phyloP scores from a whole-genome alignment of 2,113 vertebrate species.

The Rhombomys opimus region DNA sequence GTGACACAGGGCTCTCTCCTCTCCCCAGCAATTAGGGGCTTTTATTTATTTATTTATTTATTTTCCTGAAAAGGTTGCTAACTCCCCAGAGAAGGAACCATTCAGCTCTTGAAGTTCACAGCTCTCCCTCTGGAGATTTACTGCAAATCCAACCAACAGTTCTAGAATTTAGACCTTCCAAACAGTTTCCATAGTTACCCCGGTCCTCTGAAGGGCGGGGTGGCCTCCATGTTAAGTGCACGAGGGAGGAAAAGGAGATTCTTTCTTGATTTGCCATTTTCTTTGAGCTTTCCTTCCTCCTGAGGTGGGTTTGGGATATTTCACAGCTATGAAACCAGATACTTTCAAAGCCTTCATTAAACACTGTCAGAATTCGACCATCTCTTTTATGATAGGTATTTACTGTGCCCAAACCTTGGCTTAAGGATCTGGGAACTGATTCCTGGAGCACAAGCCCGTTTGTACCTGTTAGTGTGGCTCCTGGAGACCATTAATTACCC shows the following conservation, averaged over 20 bases:
- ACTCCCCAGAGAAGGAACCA: constrained; percentile 69
- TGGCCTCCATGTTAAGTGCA: constrained; percentile 23
- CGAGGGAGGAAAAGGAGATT: constrained; percentile 30
- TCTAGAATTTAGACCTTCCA: constrained; percentile 55
- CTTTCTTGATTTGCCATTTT: constrained; percentile 23
- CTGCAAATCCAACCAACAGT: constrained; percentile 40
- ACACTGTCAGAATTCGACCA: constrained; percentile 2
- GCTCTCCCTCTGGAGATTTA: constrained; percentile 44
- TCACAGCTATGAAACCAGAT: constrained; percentile 28
- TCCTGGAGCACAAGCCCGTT: constrained; percentile 22
- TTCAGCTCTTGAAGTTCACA: constrained; percentile 61
- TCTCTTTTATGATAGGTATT: constrained; percentile 27
- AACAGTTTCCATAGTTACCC: constrained; percentile 69
- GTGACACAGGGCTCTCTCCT: constrained; percentile 47
- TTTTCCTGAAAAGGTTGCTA: constrained; percentile 56
- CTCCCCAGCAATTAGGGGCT: constrained; percentile 70
- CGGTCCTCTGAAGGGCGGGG: neutral
- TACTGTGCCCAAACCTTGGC: neutral
- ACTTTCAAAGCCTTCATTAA: constrained; percentile 54
- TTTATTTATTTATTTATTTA: neutral
- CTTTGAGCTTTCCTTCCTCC: constrained; percentile 46
- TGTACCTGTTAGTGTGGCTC: neutral
- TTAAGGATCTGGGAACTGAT: constrained; percentile 44
- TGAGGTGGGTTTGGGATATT: constrained; percentile 29
- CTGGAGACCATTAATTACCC: neutral